Base-by-base conservation (phyloP, 2,888 invertebrate genomes). In the Petrolisthes cinctipes region DNA sequence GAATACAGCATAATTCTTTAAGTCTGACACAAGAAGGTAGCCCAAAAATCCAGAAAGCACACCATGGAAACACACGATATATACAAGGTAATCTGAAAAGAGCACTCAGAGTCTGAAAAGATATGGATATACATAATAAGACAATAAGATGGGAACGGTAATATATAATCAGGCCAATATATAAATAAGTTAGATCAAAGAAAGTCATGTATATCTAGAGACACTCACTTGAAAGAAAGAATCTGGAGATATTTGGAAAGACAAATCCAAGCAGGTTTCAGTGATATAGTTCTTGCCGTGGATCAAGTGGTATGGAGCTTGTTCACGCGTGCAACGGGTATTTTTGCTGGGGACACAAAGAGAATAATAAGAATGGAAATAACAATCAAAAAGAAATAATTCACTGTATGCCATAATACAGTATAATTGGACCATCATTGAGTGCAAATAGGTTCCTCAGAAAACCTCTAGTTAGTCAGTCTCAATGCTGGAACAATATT, bases 191-290 rank as follows among this genome's bases (percentile, higher is more conserved):
- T 37, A 37, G 37, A 37, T 37, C 37, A 37, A 37, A 37, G 1
- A 0, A 37, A 37, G 37, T 37, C n/a, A n/a, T 5, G 5, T n/a
- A n/a, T n/a, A n/a, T n/a, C n/a, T 11, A 82, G 23, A 75, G n/a
- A 51, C 14, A 82, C 81, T 94, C 7, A 94, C 93, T 92, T 94
- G 94, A 91, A 94, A 94, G 91, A 94, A 94, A 3, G 94, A 92
- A 23, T 93, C 93, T 0, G 94, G 93, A 7, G 94, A 94, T 57
- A 94, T 92, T 61, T 92, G 92, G 91, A 94, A 93, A n/a, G 92
- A 91, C 57, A 92, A 91, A 11, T 92, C 93, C 71, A 92, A 89
- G 0, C 93, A 86, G 5, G 91, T 91, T 92, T 94, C 94, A 71
- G 92, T 92, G 57, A 94, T 92, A 91, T 92, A 92, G 5, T 92